Conservation (phyloP, 2,113 vertebrate species). For the Megalops atlanticus region DNA sequence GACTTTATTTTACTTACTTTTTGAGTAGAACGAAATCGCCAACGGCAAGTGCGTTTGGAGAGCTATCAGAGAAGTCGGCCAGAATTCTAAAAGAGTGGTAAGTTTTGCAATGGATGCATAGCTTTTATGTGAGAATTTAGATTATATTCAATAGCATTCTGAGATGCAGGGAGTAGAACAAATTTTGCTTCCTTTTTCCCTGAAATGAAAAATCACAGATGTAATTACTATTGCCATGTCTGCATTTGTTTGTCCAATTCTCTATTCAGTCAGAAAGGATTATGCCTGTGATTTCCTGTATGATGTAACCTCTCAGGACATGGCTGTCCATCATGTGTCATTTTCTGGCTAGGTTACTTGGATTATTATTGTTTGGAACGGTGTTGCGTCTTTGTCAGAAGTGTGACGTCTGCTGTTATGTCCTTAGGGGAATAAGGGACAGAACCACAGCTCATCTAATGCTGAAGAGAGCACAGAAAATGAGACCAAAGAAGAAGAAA, state of each 20-base stretch:
- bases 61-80: constrained; percentile 76
- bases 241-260: neutral
- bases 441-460: constrained; percentile 83
- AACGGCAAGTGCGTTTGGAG: constrained; percentile 47
- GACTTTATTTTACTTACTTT: neutral
- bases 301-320: neutral
- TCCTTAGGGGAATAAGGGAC: constrained; percentile 85
- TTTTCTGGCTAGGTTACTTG: neutral
- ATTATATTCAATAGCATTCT: neutral
- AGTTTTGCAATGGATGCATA: constrained; percentile 37
- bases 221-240: neutral
- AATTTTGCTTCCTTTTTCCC: neutral
- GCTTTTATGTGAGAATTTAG: neutral
- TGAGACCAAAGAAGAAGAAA: constrained; percentile 77
- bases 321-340: neutral
- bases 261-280: neutral
- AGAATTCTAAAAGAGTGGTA: constrained; percentile 92
- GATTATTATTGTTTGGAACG: neutral
- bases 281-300: neutral
- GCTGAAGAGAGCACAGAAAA: constrained; percentile 88
- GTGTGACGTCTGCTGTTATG: constrained; percentile 32
- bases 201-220: neutral
- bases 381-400: neutral
- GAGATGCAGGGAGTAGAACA: too few relatives aligned
- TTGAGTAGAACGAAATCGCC: constrained; percentile 57